Percentiles rank a stretch among this genome's conserved stretches.
Evolutionary conservation across 1,140 invertebrate species (phyloP).

Genomic region (Trigoniulus corallinus): DNA sequence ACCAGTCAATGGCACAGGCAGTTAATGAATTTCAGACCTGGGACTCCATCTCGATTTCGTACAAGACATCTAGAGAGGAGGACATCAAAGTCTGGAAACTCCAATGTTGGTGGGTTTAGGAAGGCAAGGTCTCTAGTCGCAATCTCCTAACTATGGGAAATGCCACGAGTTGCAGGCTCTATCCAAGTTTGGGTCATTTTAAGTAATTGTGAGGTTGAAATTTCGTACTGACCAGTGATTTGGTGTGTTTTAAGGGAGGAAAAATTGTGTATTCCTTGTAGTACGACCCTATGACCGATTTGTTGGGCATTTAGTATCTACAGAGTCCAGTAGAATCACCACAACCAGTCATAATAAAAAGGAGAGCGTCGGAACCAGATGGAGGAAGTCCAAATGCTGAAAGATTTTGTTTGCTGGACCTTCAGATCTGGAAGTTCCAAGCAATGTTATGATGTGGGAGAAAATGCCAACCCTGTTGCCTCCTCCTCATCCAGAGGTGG

Average conservation of each 20-base stretch:
- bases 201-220: not conserved
- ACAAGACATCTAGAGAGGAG: slow-evolving; percentile 66
- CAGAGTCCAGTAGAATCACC: slow-evolving; percentile 9
- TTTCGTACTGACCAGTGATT: no score
- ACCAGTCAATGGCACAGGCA: not conserved
- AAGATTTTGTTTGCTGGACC: slow-evolving; percentile 45
- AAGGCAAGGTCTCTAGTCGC: slow-evolving; percentile 79
- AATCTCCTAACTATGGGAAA: slow-evolving; percentile 88
- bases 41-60: not conserved
- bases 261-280: no score
- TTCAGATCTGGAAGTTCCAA: slow-evolving; percentile 86
- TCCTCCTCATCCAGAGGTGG: slow-evolving; percentile 86
- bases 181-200: slow-evolving; percentile 11
- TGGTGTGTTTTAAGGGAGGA: no score
- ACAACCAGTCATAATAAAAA: slow-evolving; percentile 21
- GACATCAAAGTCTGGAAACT: no score
- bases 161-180: slow-evolving; percentile 38
- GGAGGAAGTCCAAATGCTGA: slow-evolving; percentile 1
- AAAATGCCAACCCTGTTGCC: slow-evolving; percentile 53
- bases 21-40: not conserved
- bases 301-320: slow-evolving; percentile 63
- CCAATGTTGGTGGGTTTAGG: slow-evolving; percentile 88
- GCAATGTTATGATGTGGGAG: slow-evolving; percentile 87
- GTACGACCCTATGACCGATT: slow-evolving; percentile 80
- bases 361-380: slow-evolving; percentile 32